Base-by-base conservation (phyloP, 1,140 invertebrate genomes). In the Chionoecetes opilio region DNA sequence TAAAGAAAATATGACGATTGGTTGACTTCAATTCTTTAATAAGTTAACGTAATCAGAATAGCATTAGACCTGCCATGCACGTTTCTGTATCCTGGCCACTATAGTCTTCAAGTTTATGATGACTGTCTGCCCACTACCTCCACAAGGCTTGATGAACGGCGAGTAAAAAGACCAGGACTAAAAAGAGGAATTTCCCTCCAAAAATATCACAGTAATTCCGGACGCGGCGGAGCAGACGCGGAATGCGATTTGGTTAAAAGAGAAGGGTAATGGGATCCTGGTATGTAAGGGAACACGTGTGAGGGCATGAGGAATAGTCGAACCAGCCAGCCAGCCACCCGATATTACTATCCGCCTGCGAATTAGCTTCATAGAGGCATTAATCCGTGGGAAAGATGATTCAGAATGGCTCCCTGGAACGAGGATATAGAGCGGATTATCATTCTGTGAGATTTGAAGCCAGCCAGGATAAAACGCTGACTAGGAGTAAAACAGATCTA, bases 151-250 rank as follows among this genome's bases (percentile, higher is more conserved):
- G 63, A 75, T 26, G 63, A 26, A 75, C 34, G 37, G 32, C 46
- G 46, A 53, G 9, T 6, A 85, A 26, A 26, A 8, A 8, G n/a
- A 38, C 21, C 3, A 75, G 63, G 85, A 17, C 35, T 41, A 38
- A 89, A 89, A 89, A 41, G 32, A 89, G 21, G 87, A 89, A 46
- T 29, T 46, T 38, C 87, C 37, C 37, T 29, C n/a, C 37, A 89
- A 89, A 38, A 38, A 87, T 0, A 38, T 41, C 37, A 29, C 37
- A 38, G 87, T 38, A 38, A 89, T 31, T 38, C 87, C 37, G 37
- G 34, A 35, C 87, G 34, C 38, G 87, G 41, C 41, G 41, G 38
- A 29, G 41, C 87, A 89, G 87, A 89, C 41, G 41, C 11, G 31
- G 87, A 38, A 89, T 46, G 87, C 37, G 11, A 75, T 75, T 75